phyloP scores from a whole-genome alignment of 2,113 vertebrate species.

The Sylvilagus bachmani region DNA sequence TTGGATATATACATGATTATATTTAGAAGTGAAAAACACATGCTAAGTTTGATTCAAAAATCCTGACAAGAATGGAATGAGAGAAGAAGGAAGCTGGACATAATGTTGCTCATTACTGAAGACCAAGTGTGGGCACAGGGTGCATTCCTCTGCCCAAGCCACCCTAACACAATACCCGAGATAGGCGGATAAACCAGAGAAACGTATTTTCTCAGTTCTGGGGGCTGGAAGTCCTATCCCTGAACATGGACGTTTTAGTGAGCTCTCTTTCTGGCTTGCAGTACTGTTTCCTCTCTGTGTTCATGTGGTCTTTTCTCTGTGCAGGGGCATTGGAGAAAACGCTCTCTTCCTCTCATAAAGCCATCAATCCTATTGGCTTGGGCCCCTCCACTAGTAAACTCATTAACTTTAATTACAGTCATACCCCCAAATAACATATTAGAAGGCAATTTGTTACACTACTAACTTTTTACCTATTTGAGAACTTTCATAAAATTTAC shows the following conservation, averaged over 20 bases:
- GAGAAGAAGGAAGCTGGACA: background rate
- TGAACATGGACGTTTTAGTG: background rate
- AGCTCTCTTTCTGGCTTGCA: background rate
- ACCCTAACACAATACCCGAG: background rate
- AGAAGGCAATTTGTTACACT: too few relatives aligned
- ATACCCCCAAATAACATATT: background rate
- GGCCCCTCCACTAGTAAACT: background rate
- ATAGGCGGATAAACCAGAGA: background rate
- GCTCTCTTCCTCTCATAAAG: background rate
- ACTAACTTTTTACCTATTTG: background rate
- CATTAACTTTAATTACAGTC: background rate
- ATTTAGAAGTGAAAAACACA: background rate
- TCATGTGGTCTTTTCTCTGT: background rate
- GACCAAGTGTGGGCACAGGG: rapidly evolving
- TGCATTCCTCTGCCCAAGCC: background rate
- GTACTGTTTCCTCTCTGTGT: background rate
- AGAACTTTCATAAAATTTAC: background rate
- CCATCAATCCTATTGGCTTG: background rate
- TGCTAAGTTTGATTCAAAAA: background rate
- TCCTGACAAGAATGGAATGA: background rate
- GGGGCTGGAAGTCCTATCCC: background rate
- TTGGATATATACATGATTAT: background rate
- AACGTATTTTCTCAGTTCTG: background rate
- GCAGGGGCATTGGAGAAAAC: background rate
- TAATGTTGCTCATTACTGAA: background rate